Base-by-base conservation (phyloP, 2,888 invertebrate genomes). In the Poecilobothrus nobilitatus region DNA sequence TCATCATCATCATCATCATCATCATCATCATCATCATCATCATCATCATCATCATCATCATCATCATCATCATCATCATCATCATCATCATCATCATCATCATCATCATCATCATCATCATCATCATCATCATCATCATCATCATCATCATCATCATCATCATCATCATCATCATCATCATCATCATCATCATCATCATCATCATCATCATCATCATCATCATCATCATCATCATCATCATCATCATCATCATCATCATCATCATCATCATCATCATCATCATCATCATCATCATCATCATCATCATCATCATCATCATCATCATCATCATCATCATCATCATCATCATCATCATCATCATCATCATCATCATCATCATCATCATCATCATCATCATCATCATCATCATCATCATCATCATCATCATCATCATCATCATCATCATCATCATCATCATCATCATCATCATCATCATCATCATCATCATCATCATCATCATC, bases 1-100 rank as follows among this genome's bases (percentile, higher is more conserved):
- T 53, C 53, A 53, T 53, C 53, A 53, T 53, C 53, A 53, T 53
- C 53, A 53, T 53, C 53, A 53, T 53, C 53, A 53, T 53, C 53
- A 53, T 53, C 53, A 53, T 53, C 53, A 53, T 53, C 53, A 53
- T 53, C 53, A 53, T 53, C 53, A 53, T 53, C 53, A 53, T 53
- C 53, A 53, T 53, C 53, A 53, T 53, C 53, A 53, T 53, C 53
- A 53, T 53, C 53, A 53, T 53, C 53, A 53, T 53, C 53, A 53
- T 53, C 53, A 53, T 53, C 53, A 53, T 53, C 53, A 53, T 53
- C 53, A 53, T 53, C 53, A 53, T 53, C 53, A 53, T 53, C 53
- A 53, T 53, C 53, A 53, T 53, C 53, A 53, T 53, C 53, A 53
- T 53, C 53, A 53, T 53, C 53, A 53, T 53, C 53, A 53, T 53